Conservation (phyloP, 2,797 vertebrate genomes). For the Channa striata region DNA sequence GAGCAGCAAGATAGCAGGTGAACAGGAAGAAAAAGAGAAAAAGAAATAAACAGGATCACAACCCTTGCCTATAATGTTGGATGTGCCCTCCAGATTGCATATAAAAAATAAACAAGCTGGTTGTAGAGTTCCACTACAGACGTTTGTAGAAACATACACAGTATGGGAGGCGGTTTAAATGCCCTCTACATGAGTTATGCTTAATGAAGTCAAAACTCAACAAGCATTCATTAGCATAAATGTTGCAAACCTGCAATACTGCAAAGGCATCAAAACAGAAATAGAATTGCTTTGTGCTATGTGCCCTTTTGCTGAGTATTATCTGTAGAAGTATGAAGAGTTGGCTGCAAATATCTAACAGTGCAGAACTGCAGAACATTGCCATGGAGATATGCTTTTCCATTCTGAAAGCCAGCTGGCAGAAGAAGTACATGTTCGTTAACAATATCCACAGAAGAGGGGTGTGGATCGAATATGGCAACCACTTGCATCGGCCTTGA, state of each 20-base stretch:
- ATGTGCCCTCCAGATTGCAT: constrained; percentile 11
- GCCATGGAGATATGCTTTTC: constrained; percentile 73
- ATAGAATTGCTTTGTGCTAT: constrained; percentile 20
- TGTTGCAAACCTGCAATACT: constrained; percentile 7
- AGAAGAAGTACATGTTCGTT: constrained; percentile 70
- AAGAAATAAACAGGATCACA: constrained; percentile 34
- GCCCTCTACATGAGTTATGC: neutral
- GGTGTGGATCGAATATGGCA: constrained; percentile 74
- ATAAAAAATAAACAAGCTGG: constrained; percentile 38
- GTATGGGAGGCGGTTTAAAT: constrained; percentile 7
- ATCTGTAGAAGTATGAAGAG: constrained; percentile 58
- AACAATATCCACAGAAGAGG: constrained; percentile 75
- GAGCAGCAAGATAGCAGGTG: constrained; percentile 12
- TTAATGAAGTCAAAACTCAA: constrained; percentile 15
- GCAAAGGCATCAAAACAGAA: constrained; percentile 31
- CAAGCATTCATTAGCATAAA: constrained; percentile 17
- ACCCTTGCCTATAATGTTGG: constrained; percentile 12
- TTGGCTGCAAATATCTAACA: constrained; percentile 60
- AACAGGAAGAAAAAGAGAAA: constrained; percentile 14
- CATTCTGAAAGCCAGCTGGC: constrained; percentile 74
- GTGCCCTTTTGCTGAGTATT: constrained; percentile 39
- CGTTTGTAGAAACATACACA: constrained; percentile 13
- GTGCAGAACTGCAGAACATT: constrained; percentile 60
- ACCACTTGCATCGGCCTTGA: constrained; percentile 67
- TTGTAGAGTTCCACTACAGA: constrained; percentile 9